Percentiles rank a stretch among this genome's conserved stretches.
These are phyloP conservation scores for Prochilodus magdalenae DNA, from an alignment of 2,113 vertebrate genomes.

Conservation along the genomic window DNA sequence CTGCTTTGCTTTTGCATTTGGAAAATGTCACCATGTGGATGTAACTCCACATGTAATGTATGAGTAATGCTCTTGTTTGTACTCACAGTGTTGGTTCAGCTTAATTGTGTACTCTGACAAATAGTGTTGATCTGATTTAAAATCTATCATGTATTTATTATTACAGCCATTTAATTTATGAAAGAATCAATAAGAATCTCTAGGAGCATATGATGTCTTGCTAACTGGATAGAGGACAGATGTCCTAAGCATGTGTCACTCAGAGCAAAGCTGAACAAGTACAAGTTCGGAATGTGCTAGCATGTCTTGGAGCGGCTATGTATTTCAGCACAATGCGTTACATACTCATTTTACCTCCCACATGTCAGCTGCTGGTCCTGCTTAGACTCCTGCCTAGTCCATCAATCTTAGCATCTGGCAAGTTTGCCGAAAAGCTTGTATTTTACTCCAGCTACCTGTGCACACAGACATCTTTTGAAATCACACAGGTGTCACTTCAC, in stretches of 20 bases:
- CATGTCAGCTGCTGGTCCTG: neutral
- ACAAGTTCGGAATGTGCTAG: neutral
- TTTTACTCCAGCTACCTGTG: slow-evolving; percentile 21
- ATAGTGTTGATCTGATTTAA: neutral
- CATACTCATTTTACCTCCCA: neutral
- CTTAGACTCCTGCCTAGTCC: neutral
- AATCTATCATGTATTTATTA: neutral
- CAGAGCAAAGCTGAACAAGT: too few relatives aligned
- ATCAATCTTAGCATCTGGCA: neutral
- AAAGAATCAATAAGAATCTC: neutral
- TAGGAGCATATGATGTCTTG: neutral
- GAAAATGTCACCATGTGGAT: neutral
- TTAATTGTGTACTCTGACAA: neutral
- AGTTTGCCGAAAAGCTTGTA: neutral
- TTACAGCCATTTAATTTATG: neutral
- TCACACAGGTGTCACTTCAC: slow-evolving; percentile 55
- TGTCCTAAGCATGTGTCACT: too few relatives aligned
- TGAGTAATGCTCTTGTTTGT: neutral
- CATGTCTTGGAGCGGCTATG: neutral
- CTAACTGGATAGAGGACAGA: too few relatives aligned
- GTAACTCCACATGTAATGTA: neutral
- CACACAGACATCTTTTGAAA: slow-evolving; percentile 39
- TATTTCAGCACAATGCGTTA: neutral
- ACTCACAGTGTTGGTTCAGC: neutral
- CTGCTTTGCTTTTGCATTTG: slow-evolving; percentile 44